Evolutionary conservation across 2,888 invertebrate genomes (phyloP), one percentile per base, ranked within the genome.

Genomic region (Dryococelus australis): DNA sequence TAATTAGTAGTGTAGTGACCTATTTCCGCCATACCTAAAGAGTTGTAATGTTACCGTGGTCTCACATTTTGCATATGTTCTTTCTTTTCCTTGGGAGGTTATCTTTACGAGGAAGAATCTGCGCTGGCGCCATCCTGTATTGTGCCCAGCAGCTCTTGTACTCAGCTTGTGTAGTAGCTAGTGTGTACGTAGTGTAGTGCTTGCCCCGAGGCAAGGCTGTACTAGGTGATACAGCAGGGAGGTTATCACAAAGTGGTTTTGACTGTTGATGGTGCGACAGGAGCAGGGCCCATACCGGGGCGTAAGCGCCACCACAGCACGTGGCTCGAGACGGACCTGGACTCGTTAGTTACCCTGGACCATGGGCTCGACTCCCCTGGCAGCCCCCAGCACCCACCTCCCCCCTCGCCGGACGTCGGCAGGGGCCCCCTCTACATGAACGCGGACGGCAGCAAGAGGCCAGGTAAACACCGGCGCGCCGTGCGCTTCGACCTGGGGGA

Each of bases 321-420:
- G 0, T 98, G 98, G 97, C 94, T 97, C 87, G 98, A 98, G 93
- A 98, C 98, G 0, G 98, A 98, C 92, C 93, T 98, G 47, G 98
- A 98, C 92, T 96, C 97, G 0, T 96, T 97, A 91, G 94, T 95
- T 88, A 96, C 96, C 0, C 93, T 95, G 86, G 97, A 98, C 91
- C 96, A 95, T 90, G 96, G 95, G 5, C 92, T 95, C 53, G 94
- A 92, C 83, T 88, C 89, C 35, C 88, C 88, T 27, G 87, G 80
- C 86, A 81, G 80, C 88, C 88, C 26, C 88, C 88, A 79, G 13
- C 65, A 20, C 86, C 88, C 88, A 27, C 88, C 81, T 16, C 51
- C n/a, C 86, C 90, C 26, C 89, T 89, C 84, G 35, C 51, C 85
- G 88, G 89, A 81, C n/a, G 79, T 83, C 53, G 83, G 90, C 88